Conservation (phyloP, 1,140 invertebrate genomes). For the Nylanderia fulva region DNA sequence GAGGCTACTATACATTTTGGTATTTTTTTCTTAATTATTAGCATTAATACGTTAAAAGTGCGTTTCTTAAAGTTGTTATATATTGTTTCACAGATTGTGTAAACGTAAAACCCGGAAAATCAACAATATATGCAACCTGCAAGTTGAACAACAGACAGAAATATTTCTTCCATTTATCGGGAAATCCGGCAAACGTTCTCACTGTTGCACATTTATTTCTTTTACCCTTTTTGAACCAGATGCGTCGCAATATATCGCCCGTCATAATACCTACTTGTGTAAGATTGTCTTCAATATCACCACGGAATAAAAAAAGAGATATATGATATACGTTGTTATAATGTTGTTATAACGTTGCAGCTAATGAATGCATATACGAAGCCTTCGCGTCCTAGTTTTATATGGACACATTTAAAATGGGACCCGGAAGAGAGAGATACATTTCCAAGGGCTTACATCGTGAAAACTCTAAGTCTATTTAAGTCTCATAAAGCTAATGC, state of each 20-base stretch:
- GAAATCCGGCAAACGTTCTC: conserved; percentile 97
- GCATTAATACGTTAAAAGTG: not conserved
- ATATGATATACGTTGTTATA: too few relatives aligned
- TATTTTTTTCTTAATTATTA: conserved; percentile 46
- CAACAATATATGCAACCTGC: conserved; percentile 96
- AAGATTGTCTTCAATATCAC: not conserved
- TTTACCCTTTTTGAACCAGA: conserved; percentile 87
- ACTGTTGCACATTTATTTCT: conserved; percentile 95
- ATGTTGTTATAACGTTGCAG: too few relatives aligned
- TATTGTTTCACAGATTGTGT: conserved; percentile 87
- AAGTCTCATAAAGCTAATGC: too few relatives aligned
- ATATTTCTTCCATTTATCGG: conserved; percentile 96
- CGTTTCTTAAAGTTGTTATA: not conserved
- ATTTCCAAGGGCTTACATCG: too few relatives aligned
- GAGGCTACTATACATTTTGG: conserved; percentile 94
- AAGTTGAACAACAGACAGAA: conserved; percentile 88
- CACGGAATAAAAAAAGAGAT: too few relatives aligned
- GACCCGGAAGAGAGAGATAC: too few relatives aligned
- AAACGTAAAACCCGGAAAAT: conserved; percentile 98
- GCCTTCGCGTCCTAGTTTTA: too few relatives aligned
- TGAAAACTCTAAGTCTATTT: too few relatives aligned
- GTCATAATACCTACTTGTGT: not conserved
- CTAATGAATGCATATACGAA: too few relatives aligned
- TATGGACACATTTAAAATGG: too few relatives aligned
- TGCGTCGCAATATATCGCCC: not conserved